Percentiles rank a stretch among this genome's conserved stretches.
Evolutionary conservation across 2,113 vertebrate species (phyloP).

Genomic region (Lagopus leucura): DNA sequence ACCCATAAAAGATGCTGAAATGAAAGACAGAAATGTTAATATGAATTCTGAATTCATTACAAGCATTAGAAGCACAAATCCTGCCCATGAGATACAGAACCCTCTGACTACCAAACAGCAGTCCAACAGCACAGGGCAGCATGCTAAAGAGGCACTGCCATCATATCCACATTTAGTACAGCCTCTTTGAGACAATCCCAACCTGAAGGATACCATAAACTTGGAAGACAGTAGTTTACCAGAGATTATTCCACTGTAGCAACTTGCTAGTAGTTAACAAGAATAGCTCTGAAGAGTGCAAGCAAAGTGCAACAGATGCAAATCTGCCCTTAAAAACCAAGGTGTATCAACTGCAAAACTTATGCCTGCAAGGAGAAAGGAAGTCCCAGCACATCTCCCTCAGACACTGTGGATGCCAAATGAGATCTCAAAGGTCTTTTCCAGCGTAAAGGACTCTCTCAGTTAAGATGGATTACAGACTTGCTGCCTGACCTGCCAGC

Average conservation of each 20-base stretch:
- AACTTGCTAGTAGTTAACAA: background rate
- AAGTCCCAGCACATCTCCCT: background rate
- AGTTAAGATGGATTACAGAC: background rate
- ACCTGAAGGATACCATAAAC: background rate
- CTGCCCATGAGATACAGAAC: background rate
- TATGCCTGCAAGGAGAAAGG: background rate
- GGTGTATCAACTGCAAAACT: background rate
- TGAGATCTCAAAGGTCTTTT: no score
- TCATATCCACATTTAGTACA: background rate
- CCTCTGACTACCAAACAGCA: background rate
- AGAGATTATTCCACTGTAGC: background rate
- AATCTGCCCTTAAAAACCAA: background rate
- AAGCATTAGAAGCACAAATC: slow-evolving; percentile 36
- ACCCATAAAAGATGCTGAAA: slow-evolving; percentile 45
- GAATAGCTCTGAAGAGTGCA: background rate
- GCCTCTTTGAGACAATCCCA: background rate
- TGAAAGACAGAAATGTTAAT: slow-evolving; percentile 33
- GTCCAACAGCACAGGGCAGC: background rate
- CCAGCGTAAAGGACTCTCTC: no score
- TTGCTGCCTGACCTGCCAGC: background rate
- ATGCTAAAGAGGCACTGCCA: background rate
- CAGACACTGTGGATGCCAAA: background rate
- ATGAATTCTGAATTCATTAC: slow-evolving; percentile 57
- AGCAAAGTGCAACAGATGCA: background rate
- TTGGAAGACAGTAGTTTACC: background rate